phyloP scores from a whole-genome alignment of 2,113 vertebrate species.

The Progne subis region DNA sequence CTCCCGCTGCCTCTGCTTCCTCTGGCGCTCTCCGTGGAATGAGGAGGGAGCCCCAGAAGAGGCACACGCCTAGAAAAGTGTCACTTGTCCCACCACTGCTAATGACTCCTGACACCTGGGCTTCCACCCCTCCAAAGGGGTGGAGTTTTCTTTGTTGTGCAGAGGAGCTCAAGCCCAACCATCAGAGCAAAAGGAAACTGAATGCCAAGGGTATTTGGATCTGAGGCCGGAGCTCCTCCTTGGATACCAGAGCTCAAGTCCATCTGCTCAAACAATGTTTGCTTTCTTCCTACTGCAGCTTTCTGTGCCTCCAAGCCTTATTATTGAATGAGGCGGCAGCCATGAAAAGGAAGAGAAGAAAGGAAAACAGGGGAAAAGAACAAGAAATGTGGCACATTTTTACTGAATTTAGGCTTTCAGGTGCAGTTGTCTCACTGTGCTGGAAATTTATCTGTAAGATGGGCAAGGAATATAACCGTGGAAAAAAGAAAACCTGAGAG shows the following conservation, averaged over 20 bases:
- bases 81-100: background rate
- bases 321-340: background rate
- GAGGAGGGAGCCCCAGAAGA: conserved; percentile 37
- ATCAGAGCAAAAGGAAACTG: rapidly evolving
- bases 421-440: background rate
- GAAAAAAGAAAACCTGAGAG: background rate
- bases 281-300: background rate
- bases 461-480: background rate
- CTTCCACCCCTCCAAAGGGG: conserved; percentile 25
- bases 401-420: background rate
- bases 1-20: conserved; percentile 48
- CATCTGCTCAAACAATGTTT: background rate
- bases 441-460: background rate
- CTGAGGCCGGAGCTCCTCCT: background rate
- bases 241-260: background rate
- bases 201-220: background rate
- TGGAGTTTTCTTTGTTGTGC: background rate
- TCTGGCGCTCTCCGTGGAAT: background rate
- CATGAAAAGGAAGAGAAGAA: background rate
- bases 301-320: background rate
- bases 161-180: background rate
- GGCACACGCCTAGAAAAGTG: background rate
- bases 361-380: background rate
- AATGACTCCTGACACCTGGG: background rate
- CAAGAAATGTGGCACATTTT: rapidly evolving